These are phyloP conservation scores for Chelonus formosanus DNA, from an alignment of 2,888 invertebrate species.

Conservation along the genomic window DNA sequence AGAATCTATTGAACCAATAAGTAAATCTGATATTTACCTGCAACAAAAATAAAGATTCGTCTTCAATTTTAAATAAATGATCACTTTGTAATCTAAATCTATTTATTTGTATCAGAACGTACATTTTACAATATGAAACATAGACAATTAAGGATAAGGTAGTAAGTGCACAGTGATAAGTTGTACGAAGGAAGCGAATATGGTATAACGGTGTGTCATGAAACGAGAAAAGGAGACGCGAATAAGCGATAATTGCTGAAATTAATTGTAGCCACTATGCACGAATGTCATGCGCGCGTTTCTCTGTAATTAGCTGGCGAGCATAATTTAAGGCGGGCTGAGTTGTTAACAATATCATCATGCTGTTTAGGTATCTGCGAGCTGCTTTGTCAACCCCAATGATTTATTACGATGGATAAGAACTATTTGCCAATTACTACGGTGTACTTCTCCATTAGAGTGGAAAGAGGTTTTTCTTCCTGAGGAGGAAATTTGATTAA, in stretches of 20 bases:
- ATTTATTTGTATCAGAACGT: not conserved
- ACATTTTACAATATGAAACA: not conserved
- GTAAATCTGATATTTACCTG: slow-evolving; percentile 51
- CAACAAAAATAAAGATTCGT: slow-evolving; percentile 37
- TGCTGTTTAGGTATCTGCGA: slow-evolving; percentile 36
- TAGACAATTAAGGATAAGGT: no score
- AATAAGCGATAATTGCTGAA: slow-evolving; percentile 55
- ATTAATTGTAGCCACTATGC: slow-evolving; percentile 61
- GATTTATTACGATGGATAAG: slow-evolving; percentile 31
- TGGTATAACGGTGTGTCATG: slow-evolving; percentile 31
- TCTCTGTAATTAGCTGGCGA: slow-evolving; percentile 59
- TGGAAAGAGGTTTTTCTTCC: not conserved
- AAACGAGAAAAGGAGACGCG: slow-evolving; percentile 44
- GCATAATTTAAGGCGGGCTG: slow-evolving; percentile 59
- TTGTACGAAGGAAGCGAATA: not conserved
- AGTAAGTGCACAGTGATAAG: no score
- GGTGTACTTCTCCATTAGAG: not conserved
- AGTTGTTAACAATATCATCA: slow-evolving; percentile 57
- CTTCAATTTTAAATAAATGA: not conserved
- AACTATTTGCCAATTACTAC: slow-evolving; percentile 31
- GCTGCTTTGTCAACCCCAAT: slow-evolving; percentile 34
- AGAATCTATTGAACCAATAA: slow-evolving; percentile 30
- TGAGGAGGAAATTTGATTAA: not conserved
- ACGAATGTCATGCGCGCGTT: slow-evolving; percentile 58
- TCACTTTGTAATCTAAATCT: not conserved